phyloP scores from a whole-genome alignment of 2,888 invertebrate genomes.

The Sepioteuthis lessoniana region DNA sequence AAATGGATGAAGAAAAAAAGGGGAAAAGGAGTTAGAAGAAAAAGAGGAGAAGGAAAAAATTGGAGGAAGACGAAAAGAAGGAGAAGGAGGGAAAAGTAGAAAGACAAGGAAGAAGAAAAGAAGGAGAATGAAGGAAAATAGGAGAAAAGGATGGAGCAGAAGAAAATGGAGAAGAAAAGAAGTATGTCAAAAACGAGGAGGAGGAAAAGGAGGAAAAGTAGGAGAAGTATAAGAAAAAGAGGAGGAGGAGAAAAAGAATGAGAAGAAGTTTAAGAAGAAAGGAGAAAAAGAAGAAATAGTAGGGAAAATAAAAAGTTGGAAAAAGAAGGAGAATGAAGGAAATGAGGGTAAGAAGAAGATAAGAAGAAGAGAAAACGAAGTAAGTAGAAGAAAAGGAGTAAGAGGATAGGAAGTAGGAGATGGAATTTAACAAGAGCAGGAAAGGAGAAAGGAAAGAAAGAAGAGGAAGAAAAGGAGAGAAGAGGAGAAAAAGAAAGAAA shows the following conservation, averaged over 20 bases:
- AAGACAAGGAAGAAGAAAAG: background rate
- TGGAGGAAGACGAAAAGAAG: background rate
- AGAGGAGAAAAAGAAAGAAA: too few species aligned
- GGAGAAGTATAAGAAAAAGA: too few species aligned
- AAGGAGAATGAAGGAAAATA: background rate
- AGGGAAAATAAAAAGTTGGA: background rate
- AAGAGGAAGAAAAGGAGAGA: too few species aligned
- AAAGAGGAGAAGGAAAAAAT: background rate
- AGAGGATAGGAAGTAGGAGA: background rate
- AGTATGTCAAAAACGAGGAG: background rate
- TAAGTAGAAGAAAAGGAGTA: too few species aligned
- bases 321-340: background rate
- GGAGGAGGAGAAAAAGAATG: too few species aligned
- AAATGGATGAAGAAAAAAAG: background rate
- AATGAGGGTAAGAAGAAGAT: background rate
- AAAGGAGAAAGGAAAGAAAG: background rate
- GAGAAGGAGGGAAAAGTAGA: background rate
- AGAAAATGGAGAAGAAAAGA: background rate
- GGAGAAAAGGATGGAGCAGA: background rate
- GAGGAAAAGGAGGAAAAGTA: background rate
- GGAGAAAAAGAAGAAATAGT: background rate
- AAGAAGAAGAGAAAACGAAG: too few species aligned
- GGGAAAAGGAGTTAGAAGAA: too few species aligned
- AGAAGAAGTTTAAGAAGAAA: background rate
- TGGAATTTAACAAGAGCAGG: background rate